A percentile compares a stretch with the other conserved stretches of the same genome.
These are phyloP conservation scores for Trissolcus brochymenae DNA, from an alignment of 2,888 invertebrate genomes.

Conservation along the genomic window DNA sequence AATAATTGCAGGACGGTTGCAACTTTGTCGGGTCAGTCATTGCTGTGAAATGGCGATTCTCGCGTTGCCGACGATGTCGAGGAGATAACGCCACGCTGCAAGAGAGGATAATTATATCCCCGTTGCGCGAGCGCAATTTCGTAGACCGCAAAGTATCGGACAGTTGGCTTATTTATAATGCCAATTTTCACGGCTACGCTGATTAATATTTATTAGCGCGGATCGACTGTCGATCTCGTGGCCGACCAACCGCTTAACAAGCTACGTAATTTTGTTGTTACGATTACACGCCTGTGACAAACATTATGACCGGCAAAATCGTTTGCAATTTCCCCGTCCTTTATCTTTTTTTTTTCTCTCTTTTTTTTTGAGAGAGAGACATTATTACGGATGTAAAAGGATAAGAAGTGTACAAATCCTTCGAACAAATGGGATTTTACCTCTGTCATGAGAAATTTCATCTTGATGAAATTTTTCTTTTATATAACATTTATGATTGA, in stretches of 20 bases:
- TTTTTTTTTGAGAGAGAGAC: not conserved
- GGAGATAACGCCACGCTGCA: conserved; percentile 49
- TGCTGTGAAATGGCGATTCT: conserved; percentile 58
- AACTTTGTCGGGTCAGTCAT: conserved; percentile 59
- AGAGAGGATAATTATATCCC: conserved; percentile 55
- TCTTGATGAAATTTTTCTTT: too few relatives aligned
- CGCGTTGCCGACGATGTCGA: conserved; percentile 50
- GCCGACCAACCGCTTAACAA: not conserved
- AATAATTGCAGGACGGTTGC: conserved; percentile 60
- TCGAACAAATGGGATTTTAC: too few relatives aligned
- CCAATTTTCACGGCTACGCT: conserved; percentile 34
- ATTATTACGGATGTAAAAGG: not conserved
- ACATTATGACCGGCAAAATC: not conserved
- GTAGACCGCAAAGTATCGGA: conserved; percentile 38
- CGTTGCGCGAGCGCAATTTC: conserved; percentile 51
- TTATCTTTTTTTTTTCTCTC: not conserved
- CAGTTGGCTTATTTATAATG: conserved; percentile 29
- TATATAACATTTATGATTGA: too few relatives aligned
- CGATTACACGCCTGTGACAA: not conserved
- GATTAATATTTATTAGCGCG: conserved; percentile 39
- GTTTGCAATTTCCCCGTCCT: not conserved
- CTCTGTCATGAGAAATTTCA: too few relatives aligned
- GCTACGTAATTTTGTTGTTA: conserved; percentile 15
- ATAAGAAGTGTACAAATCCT: not conserved
- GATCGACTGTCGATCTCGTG: conserved; percentile 24